Evolutionary conservation across 2,797 vertebrate genomes (phyloP).

Genomic region (Nannoperca obscura): DNA sequence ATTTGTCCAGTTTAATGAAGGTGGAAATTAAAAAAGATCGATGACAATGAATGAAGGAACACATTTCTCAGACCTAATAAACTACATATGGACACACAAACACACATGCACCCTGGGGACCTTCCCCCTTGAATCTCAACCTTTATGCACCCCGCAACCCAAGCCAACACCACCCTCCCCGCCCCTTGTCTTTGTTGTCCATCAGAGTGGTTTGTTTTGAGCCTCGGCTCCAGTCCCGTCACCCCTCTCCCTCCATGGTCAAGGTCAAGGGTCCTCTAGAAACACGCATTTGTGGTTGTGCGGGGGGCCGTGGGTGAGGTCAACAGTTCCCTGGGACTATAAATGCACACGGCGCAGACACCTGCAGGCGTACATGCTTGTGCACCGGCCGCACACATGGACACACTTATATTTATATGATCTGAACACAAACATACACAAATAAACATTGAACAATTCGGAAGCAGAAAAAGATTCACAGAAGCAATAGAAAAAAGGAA

Average conservation of each 20-base stretch:
- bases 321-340: slow-evolving; percentile 78
- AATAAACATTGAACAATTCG: slow-evolving; percentile 14
- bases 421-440: slow-evolving; percentile 1
- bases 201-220: slow-evolving; percentile 77
- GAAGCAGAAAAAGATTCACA: slow-evolving; percentile 23
- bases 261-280: slow-evolving; percentile 83
- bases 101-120: slow-evolving; percentile 52
- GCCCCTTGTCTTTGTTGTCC: slow-evolving; percentile 74
- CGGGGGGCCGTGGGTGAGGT: slow-evolving; percentile 59
- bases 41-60: slow-evolving; percentile 6
- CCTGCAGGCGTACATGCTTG: slow-evolving; percentile 68
- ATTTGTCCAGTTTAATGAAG: neutral
- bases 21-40: neutral
- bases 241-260: slow-evolving; percentile 71
- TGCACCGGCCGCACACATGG: slow-evolving; percentile 36
- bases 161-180: slow-evolving; percentile 25
- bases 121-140: slow-evolving; percentile 59
- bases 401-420: slow-evolving; percentile 3
- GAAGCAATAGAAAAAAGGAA: slow-evolving; percentile 28
- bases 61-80: slow-evolving; percentile 32
- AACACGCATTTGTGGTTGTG: slow-evolving; percentile 59
- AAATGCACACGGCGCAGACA: slow-evolving; percentile 66
- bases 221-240: slow-evolving; percentile 63
- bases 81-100: slow-evolving; percentile 50
- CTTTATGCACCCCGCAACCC: slow-evolving; percentile 44